Percentiles rank a stretch among this genome's conserved stretches.
Conservation (phyloP, 1,140 invertebrate species). For the Asbolus verrucosus region DNA sequence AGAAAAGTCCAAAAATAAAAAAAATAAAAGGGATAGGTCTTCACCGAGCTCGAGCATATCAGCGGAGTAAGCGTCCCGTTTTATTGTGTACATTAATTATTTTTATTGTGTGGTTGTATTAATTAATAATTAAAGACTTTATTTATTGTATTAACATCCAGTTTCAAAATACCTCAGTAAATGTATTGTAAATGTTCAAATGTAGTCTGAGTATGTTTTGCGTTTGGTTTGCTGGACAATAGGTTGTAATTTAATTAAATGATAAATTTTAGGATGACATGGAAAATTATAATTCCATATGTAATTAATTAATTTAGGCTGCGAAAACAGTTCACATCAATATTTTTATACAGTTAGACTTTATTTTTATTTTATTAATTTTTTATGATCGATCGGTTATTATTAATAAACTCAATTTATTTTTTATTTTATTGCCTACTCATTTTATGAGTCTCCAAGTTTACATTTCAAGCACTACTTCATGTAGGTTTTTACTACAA, state of each 20-base stretch:
- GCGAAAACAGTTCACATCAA: not conserved
- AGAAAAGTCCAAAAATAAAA: constrained; percentile 59
- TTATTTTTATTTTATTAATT: not conserved
- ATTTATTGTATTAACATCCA: constrained; percentile 33
- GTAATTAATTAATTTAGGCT: not conserved
- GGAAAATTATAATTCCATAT: not conserved
- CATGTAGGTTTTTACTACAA: too few species aligned
- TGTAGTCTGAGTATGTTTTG: not conserved
- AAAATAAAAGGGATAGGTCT: constrained; percentile 54
- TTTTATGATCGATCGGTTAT: constrained; percentile 2
- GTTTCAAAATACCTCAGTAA: constrained; percentile 34
- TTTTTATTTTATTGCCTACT: constrained; percentile 1
- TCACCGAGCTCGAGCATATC: constrained; percentile 56
- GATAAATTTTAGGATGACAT: too few species aligned
- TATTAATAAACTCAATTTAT: constrained; percentile 10
- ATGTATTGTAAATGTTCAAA: constrained; percentile 17
- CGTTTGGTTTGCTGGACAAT: not conserved
- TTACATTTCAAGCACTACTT: too few species aligned
- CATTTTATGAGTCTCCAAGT: not conserved
- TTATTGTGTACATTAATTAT: constrained; percentile 32
- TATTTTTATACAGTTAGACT: not conserved
- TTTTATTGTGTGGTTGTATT: constrained; percentile 25
- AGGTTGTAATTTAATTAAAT: not conserved
- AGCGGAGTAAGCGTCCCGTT: constrained; percentile 15
- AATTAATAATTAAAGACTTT: constrained; percentile 20